phyloP scores from a whole-genome alignment of 2,888 invertebrate genomes.

The Rotaria macrura region DNA sequence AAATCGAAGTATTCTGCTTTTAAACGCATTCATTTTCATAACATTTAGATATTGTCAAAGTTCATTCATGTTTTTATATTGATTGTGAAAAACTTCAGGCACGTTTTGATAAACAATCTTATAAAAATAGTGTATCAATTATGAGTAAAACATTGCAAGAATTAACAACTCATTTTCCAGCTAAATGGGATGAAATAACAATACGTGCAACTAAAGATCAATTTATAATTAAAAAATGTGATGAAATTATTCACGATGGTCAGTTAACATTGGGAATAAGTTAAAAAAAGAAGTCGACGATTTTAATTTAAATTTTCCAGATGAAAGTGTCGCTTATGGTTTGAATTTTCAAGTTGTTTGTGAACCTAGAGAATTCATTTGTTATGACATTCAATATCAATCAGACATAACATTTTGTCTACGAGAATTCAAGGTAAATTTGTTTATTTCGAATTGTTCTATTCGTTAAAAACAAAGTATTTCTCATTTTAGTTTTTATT shows the following conservation, averaged over 20 bases:
- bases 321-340: not conserved
- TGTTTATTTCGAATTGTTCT: too few relatives aligned
- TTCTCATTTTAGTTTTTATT: not conserved
- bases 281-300: not conserved
- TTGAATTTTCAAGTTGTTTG: not conserved
- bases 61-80: slow-evolving; percentile 12
- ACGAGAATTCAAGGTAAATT: slow-evolving; percentile 2
- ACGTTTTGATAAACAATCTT: not conserved
- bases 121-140: not conserved
- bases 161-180: not conserved
- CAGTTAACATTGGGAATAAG: not conserved
- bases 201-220: not conserved
- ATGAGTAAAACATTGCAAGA: slow-evolving; percentile 9
- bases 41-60: not conserved
- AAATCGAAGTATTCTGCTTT: not conserved
- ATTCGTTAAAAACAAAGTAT: too few relatives aligned
- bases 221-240: not conserved
- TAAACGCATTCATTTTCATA: too few relatives aligned
- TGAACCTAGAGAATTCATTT: not conserved
- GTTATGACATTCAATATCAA: not conserved
- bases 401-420: slow-evolving; percentile 14
- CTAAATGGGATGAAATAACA: slow-evolving; percentile 16
- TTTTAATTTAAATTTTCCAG: not conserved
- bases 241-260: not conserved
- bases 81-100: slow-evolving; percentile 10